Evolutionary conservation across 2,888 invertebrate genomes (phyloP).

Genomic region (Drosophila pullipes): DNA sequence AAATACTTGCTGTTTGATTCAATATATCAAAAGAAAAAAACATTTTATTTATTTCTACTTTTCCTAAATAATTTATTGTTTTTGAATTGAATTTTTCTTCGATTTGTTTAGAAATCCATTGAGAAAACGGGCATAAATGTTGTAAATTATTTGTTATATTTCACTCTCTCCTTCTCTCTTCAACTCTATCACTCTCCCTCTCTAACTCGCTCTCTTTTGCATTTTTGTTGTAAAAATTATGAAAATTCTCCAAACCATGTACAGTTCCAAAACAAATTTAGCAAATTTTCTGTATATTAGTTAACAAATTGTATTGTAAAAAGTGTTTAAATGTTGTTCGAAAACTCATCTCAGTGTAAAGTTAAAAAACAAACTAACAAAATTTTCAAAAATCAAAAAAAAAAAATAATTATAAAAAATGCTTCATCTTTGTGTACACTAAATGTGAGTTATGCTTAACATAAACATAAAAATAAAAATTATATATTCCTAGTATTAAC

Average conservation of each 20-base stretch:
- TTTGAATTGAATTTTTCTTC: neutral
- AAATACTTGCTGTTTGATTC: neutral
- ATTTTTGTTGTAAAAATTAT: slow-evolving; percentile 61
- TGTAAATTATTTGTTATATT: slow-evolving; percentile 79
- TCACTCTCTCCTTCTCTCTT: slow-evolving; percentile 4
- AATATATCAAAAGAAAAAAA: neutral
- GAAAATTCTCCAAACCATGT: slow-evolving; percentile 37
- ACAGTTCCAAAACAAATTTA: slow-evolving; percentile 61
- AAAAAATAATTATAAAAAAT: slow-evolving; percentile 24
- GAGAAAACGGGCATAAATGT: slow-evolving; percentile 53
- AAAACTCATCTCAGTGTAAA: slow-evolving; percentile 83
- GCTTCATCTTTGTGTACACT: slow-evolving; percentile 61
- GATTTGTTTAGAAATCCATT: neutral
- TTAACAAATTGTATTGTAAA: slow-evolving; percentile 65
- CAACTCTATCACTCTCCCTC: slow-evolving; percentile 1
- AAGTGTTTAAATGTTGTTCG: slow-evolving; percentile 75
- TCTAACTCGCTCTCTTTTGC: slow-evolving; percentile 10
- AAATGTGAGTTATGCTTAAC: slow-evolving; percentile 64
- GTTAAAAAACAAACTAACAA: slow-evolving; percentile 57
- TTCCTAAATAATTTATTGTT: neutral
- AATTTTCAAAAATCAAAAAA: slow-evolving; percentile 43
- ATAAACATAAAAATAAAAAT: neutral
- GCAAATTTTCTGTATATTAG: slow-evolving; percentile 63
- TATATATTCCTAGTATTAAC: slow-evolving; percentile 70
- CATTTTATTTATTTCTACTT: neutral